A percentile compares a stretch with the other conserved stretches of the same genome.
Evolutionary conservation across 2,113 vertebrate species (phyloP).

Genomic region (Neopipo cinnamomea): DNA sequence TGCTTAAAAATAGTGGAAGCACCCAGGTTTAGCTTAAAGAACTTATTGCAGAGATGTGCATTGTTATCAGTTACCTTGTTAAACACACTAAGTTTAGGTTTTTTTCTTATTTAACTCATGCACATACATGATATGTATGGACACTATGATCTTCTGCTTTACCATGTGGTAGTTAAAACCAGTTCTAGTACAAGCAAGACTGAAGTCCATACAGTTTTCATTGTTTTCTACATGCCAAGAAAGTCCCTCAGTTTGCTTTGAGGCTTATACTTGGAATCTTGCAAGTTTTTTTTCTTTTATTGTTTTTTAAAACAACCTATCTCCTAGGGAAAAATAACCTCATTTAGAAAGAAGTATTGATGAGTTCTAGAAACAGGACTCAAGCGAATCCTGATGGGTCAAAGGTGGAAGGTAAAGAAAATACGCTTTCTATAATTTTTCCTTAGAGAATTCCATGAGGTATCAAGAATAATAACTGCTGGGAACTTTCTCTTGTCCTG

Average conservation of each 20-base stretch:
- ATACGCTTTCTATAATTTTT: not conserved
- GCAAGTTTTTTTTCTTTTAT: too few species aligned
- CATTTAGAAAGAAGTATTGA: not conserved
- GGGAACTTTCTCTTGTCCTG: not conserved
- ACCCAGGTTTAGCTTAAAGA: not conserved
- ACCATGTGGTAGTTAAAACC: not conserved
- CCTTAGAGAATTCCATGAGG: not conserved
- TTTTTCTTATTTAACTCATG: not conserved
- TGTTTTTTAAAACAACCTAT: not conserved
- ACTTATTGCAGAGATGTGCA: not conserved
- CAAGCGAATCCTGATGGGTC: not conserved
- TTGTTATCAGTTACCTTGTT: not conserved
- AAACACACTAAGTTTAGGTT: rapidly evolving
- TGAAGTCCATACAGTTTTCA: not conserved
- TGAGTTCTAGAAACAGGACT: not conserved
- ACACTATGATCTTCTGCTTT: not conserved
- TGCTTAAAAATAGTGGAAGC: not conserved
- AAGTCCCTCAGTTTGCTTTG: not conserved
- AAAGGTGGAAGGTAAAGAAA: not conserved
- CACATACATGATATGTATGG: not conserved
- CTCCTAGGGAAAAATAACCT: not conserved
- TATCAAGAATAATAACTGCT: not conserved
- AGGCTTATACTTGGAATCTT: not conserved
- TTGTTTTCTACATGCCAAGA: not conserved
- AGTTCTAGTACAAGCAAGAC: not conserved